Evolutionary conservation across 2,888 invertebrate species (phyloP).

Genomic region (Spisula subtruncata): DNA sequence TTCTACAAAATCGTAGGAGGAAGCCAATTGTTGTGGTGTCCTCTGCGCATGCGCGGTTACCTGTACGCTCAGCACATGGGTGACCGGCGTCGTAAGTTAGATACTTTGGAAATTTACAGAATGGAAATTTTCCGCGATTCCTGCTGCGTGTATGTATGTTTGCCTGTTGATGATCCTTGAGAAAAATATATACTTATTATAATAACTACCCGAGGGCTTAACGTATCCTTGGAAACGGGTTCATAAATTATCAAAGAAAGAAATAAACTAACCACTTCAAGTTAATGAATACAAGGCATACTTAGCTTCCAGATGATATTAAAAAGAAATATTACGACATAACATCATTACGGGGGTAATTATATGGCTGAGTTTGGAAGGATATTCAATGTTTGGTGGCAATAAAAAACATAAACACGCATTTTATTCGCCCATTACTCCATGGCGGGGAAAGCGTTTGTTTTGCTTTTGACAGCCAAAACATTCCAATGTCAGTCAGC

Average conservation of each 20-base stretch:
- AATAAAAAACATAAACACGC: neutral
- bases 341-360: neutral
- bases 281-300: conserved; percentile 6
- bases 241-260: conserved; percentile 8
- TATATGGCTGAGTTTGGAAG: neutral
- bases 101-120: conserved; percentile 23
- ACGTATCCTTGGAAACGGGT: conserved; percentile 14
- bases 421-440: neutral
- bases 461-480: neutral
- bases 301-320: neutral
- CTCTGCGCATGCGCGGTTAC: neutral
- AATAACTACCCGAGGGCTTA: neutral
- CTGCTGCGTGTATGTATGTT: neutral
- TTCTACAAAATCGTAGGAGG: neutral
- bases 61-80: neutral
- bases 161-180: neutral
- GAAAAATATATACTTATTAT: neutral
- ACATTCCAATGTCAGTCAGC: too few species aligned
- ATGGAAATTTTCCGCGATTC: neutral
- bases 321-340: conserved; percentile 12
- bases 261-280: conserved; percentile 13
- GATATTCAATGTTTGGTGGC: neutral
- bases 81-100: neutral
- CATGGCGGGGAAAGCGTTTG: neutral
- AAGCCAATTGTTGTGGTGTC: neutral